Base-by-base conservation (phyloP, 2,888 invertebrate species). In the Griposia aprilina region DNA sequence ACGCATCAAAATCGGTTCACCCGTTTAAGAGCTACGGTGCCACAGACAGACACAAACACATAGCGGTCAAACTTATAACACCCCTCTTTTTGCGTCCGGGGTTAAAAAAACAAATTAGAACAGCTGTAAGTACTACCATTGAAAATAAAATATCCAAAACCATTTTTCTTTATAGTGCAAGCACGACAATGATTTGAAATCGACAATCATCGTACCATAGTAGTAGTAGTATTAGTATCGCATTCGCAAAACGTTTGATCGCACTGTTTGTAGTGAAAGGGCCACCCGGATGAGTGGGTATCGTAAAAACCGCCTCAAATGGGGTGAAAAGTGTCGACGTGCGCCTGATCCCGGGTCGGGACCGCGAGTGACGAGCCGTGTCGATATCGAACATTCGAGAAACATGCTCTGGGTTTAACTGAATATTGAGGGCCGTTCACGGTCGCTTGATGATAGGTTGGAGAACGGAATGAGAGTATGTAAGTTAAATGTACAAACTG, bases 251-350 rank as follows among this genome's bases (percentile, higher is more conserved):
- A 80, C 84, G 84, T 87, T 87, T 85, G 88, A 88, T 82, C 85
- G 82, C 78, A 77, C 52, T 83, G 87, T 88, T 88, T 88, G 87
- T 87, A 87, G 85, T 87, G 76, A 76, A 86, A 88, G 81, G 86
- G 80, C 82, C 83, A 66, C 50, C 86, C 87, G 82, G 81, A 83
- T 90, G 88, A 90, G 89, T 88, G 82, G 87, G 90, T 91, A 92
- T 91, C 92, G 92, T 93, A 93, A 95, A 95, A 95, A 94, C 92
- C 89, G 89, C 91, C 93, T 90, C 90, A 91, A 93, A 94, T 94
- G 93, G 94, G 93, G 93, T 93, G 94, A 93, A 94, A 95, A 94
- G 92, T 94, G 95, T 93, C 93, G 93, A 94, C 93, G 92, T 90
- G 91, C 90, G 90, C 88, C 90, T 91, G 92, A 93, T 91, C 92